Base-by-base conservation (phyloP, 30 jellyfish, hydroid and myxozoan species). In the Euphysa ruthae region DNA sequence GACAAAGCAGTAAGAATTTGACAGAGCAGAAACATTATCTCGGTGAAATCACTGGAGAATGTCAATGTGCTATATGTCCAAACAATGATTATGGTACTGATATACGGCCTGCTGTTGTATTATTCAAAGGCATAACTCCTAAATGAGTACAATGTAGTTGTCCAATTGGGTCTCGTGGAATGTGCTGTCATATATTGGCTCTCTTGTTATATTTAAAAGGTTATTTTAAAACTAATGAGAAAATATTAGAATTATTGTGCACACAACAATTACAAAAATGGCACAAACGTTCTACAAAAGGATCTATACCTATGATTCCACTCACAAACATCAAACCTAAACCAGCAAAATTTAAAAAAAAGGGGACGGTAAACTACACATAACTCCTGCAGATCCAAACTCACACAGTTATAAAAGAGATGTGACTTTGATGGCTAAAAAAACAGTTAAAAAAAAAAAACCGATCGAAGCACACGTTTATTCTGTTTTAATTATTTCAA, bases 291-390 rank as follows among this genome's bases (percentile, higher is more conserved):
- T n/a, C 78, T n/a, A 43, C 21, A 4, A 65, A 65, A 44, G 76
- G 78, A 25, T 65, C 71, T 15, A 65, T 65, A 3, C 78, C 78
- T 26, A 65, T 65, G 78, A 28, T 65, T 27, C 78, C 71, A 4
- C 22, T 65, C 8, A 14, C 38, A 1, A 29, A 65, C 6, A 65
- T 65, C 22, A 65, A 65, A 65, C 55, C 35, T 34, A 65, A 65
- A 35, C 35, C 78, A 35, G 77, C 77, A 32, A 4, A 7, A 65
- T 4, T 1, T 18, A 6, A 61, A 16, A n/a, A n/a, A 55, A 25
- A 20, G 29, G 2, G 24, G 69, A 6, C n/a, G n/a, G n/a, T n/a
- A 30, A 56, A 22, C 8, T 8, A 22, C 44, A 0, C 5, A 18
- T 56, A n/a, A 30, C 29, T 0, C 69, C 69, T n/a, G 58, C 55